phyloP scores from a whole-genome alignment of 92 coral and sea anemone genomes.

The Isaurus tuberculatus region DNA sequence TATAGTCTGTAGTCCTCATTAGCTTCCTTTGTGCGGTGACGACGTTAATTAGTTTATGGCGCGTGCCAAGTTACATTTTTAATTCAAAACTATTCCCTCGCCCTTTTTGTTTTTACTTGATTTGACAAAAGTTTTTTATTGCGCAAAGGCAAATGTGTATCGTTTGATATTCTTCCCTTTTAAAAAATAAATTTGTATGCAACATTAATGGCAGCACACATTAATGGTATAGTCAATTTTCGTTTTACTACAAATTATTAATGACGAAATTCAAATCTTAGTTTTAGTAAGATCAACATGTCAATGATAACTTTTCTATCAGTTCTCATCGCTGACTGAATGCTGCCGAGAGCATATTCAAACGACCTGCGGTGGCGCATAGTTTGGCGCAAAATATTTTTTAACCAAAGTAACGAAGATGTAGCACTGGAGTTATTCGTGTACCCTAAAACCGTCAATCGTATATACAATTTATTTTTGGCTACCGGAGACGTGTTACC shows the following conservation, averaged over 20 bases:
- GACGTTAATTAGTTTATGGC: conserved; percentile 22
- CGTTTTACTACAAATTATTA: not conserved
- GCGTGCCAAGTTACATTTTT: conserved; percentile 22
- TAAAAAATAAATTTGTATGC: conserved; percentile 11
- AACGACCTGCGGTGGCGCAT: conserved; percentile 63
- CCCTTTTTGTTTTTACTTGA: not conserved
- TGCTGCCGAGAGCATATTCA: conserved; percentile 38
- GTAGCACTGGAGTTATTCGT: conserved; percentile 50
- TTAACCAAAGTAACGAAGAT: conserved; percentile 40
- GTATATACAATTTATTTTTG: conserved; percentile 35
- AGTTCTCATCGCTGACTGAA: conserved; percentile 10
- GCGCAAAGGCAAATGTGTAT: conserved; percentile 21
- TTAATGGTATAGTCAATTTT: not conserved
- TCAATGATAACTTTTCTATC: conserved; percentile 13
- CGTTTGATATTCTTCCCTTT: conserved; percentile 6
- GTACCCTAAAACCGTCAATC: conserved; percentile 49
- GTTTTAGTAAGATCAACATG: conserved; percentile 21
- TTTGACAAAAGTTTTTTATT: conserved; percentile 8
- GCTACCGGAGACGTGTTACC: conserved; percentile 25
- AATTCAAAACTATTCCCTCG: conserved; percentile 16
- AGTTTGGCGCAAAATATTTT: conserved; percentile 47
- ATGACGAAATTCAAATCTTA: conserved; percentile 32
- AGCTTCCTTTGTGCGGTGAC: conserved; percentile 25
- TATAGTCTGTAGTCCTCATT: conserved; percentile 27
- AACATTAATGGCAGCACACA: conserved; percentile 1